Percentiles rank a stretch among this genome's conserved stretches.
phyloP scores from a whole-genome alignment of 2,797 vertebrate species.

The Columba guinea region DNA sequence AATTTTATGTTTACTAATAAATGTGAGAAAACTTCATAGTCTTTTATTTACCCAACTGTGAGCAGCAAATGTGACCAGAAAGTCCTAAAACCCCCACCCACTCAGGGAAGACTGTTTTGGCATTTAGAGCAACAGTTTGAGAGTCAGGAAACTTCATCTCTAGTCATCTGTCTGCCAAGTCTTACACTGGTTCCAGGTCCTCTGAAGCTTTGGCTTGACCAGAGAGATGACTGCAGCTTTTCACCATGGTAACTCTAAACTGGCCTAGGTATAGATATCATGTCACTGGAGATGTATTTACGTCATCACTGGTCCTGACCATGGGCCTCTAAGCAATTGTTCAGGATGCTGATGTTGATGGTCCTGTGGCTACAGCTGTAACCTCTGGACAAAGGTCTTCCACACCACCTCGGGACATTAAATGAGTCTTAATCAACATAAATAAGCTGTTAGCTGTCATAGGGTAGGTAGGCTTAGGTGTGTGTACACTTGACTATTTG shows the following conservation, averaged over 20 bases:
- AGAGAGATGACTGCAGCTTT: background rate
- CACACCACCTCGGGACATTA: background rate
- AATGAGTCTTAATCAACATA: background rate
- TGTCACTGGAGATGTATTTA: background rate
- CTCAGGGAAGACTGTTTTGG: background rate
- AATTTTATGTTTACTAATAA: background rate
- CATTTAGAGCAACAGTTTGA: background rate
- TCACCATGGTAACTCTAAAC: background rate
- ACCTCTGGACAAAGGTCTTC: background rate
- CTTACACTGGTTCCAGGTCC: background rate
- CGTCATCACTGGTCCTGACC: accelerated
- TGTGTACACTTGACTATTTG: background rate
- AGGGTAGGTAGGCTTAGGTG: background rate
- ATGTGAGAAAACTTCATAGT: background rate
- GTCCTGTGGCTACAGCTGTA: background rate
- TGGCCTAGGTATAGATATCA: background rate
- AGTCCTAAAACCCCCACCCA: background rate
- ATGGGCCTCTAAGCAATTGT: background rate
- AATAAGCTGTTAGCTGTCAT: background rate
- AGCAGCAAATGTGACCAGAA: background rate
- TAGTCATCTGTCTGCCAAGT: background rate
- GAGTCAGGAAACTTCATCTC: background rate
- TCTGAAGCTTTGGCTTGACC: background rate
- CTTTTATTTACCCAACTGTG: background rate
- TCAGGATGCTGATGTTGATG: background rate